A percentile compares a stretch with the other conserved stretches of the same genome.
Evolutionary conservation across 2,113 vertebrate genomes (phyloP).

Genomic region (Indicator maculatus): DNA sequence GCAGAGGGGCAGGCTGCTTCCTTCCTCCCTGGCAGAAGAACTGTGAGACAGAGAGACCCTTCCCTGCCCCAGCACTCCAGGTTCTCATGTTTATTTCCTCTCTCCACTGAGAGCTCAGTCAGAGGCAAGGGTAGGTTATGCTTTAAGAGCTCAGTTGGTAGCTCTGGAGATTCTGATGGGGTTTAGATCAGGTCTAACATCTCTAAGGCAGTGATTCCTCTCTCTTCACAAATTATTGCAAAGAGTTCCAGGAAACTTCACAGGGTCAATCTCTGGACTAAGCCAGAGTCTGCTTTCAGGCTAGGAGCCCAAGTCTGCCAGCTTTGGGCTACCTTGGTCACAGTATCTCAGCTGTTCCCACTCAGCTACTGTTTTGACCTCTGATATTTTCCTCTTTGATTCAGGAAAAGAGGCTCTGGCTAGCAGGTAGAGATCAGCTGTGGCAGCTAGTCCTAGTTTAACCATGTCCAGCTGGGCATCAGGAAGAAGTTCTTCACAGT

Average conservation of each 20-base stretch:
- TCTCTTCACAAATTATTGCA: slow-evolving; percentile 1
- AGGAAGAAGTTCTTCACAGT: no score
- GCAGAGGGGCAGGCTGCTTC: background rate
- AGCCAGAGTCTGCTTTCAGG: background rate
- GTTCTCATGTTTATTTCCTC: background rate
- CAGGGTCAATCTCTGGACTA: background rate
- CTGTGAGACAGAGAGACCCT: background rate
- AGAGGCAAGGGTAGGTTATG: background rate
- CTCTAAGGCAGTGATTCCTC: background rate
- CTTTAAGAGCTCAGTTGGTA: background rate
- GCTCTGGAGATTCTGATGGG: background rate
- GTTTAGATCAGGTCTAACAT: background rate
- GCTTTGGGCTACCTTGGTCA: background rate
- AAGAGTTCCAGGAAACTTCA: slow-evolving; percentile 39
- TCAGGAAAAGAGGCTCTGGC: background rate
- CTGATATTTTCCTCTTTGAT: background rate
- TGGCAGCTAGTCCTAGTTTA: background rate
- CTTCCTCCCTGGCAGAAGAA: background rate
- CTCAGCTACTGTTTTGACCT: background rate
- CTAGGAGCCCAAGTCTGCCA: background rate
- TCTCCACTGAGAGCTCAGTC: background rate
- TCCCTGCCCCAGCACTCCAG: background rate
- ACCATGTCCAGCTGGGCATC: background rate
- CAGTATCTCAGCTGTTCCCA: background rate
- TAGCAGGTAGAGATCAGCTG: background rate